phyloP scores from a whole-genome alignment of 2,888 invertebrate species.

The Melanotus villosus region DNA sequence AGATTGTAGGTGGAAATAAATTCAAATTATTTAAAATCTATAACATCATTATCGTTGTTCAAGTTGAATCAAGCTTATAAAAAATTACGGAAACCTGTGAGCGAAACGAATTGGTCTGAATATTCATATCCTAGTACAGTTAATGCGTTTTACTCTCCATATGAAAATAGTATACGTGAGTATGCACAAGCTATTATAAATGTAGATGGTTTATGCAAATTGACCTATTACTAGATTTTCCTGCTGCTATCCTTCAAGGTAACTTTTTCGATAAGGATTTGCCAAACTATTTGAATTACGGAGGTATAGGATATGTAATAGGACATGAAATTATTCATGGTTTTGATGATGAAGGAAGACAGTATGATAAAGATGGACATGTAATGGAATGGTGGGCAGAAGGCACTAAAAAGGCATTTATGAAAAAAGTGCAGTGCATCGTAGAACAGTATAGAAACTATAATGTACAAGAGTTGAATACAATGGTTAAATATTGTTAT shows the following conservation, averaged over 20 bases:
- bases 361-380: constrained; percentile 44
- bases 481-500: too few species aligned
- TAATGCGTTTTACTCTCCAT: constrained; percentile 71
- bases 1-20: too few species aligned
- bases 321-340: constrained; percentile 91
- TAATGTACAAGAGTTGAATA: constrained; percentile 80
- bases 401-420: constrained; percentile 86
- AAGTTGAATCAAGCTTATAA: constrained; percentile 69
- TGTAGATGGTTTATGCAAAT: too few species aligned
- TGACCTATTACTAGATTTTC: constrained; percentile 84
- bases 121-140: constrained; percentile 70
- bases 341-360: constrained; percentile 71
- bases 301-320: constrained; percentile 87
- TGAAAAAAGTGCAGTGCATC: constrained; percentile 86
- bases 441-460: constrained; percentile 92
- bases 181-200: too few species aligned
- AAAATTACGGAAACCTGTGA: constrained; percentile 69
- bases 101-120: constrained; percentile 71
- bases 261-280: constrained; percentile 87
- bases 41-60: constrained; percentile 69
- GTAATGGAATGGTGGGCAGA: constrained; percentile 74
- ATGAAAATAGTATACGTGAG: constrained; percentile 74
- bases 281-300: constrained; percentile 90
- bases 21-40: constrained; percentile 69
- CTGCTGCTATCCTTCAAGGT: constrained; percentile 90